Evolutionary conservation across 2,113 vertebrate genomes (phyloP), one percentile per base, ranked within the genome.

Genomic region (Mugil cephalus): DNA sequence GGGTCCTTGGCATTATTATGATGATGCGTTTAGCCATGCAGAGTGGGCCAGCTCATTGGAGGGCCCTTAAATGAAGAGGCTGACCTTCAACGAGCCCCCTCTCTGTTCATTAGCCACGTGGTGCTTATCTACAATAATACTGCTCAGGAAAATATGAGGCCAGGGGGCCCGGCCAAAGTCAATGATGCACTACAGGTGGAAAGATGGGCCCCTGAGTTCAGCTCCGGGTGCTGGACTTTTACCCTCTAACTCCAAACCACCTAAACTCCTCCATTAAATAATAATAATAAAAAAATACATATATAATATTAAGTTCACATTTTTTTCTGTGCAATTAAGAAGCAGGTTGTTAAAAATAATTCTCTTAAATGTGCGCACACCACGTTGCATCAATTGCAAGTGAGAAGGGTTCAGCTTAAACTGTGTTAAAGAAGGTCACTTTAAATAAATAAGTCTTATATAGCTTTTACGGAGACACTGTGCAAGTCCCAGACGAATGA

Each of bases 21-120:
- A 90, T 87, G 91, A 91, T 92, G 91, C 78, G 76, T 86, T 92
- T 93, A 91, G 84, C 85, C 88, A 86, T 91, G 88, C 88, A 90
- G 85, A 92, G 85, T 88, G 88, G 90, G 87, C 85, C 87, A 66
- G 79, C 84, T 90, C 77, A 79, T 87, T 88, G 90, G 89, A 92
- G 81, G 74, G 88, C 71, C 87, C 83, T 87, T 93, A 92, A 93
- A 93, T 93, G 88, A 93, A 93, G 93, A 90, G 87, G 83, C 74
- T 93, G 90, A 93, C 93, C 93, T 94, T 94, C 91, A 92, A 87
- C 83, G 80, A 88, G 87, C 86, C 86, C 83, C 88, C 87, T 78
- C 77, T 90, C 88, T 89, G 85, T 93, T 95, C 91, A 93, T 94
- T 94, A 94, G 90, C 86, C 69, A 89, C 83, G 80, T 84, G 80